Evolutionary conservation across 2,888 invertebrate species (phyloP).

Genomic region (Ferdinandea cuprea): DNA sequence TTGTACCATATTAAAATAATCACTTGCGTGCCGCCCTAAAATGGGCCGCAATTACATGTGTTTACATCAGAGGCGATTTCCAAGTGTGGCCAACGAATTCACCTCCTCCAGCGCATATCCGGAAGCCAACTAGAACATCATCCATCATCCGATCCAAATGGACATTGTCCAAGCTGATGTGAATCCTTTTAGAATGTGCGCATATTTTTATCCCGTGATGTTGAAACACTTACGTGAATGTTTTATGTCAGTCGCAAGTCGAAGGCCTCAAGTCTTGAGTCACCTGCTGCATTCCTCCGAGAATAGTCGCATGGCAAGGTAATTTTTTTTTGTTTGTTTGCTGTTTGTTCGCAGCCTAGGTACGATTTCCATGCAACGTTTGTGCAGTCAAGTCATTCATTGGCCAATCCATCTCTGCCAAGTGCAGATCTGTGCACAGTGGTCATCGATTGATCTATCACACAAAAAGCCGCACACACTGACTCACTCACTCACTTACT

Average conservation of each 20-base stretch:
- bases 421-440: conserved; percentile 18
- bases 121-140: conserved; percentile 69
- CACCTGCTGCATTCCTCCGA: conserved; percentile 66
- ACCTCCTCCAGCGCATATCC: conserved; percentile 45
- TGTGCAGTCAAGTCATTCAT: conserved; percentile 30
- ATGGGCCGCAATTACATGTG: conserved; percentile 72
- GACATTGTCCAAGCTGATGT: conserved; percentile 43
- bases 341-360: conserved; percentile 1
- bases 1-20: conserved; percentile 63
- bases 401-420: conserved; percentile 68
- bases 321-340: conserved; percentile 20
- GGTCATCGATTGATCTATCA: conserved; percentile 58
- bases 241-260: conserved; percentile 8
- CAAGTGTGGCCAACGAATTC: conserved; percentile 54
- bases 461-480: conserved; percentile 50
- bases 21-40: conserved; percentile 55
- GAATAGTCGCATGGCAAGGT: conserved; percentile 52
- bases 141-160: conserved; percentile 69
- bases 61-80: conserved; percentile 60
- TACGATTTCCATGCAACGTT: conserved; percentile 65
- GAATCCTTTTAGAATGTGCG: conserved; percentile 43
- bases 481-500: conserved; percentile 35
- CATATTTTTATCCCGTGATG: conserved; percentile 13
- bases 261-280: conserved; percentile 11
- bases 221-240: conserved; percentile 66